Base-by-base conservation (phyloP, 2,888 invertebrate species). In the Protophormia terraenovae region DNA sequence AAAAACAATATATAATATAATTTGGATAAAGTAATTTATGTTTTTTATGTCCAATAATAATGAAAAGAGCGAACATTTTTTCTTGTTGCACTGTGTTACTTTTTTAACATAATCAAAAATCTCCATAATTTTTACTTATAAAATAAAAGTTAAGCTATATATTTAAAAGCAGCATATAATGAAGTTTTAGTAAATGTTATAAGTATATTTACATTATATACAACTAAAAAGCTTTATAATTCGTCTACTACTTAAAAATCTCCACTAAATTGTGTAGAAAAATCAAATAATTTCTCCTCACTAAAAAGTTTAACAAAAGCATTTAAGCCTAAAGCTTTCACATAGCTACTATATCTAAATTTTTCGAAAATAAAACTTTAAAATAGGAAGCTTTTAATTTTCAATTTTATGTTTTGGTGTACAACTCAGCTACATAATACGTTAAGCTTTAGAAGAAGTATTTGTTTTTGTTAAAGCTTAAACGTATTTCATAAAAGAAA, bases 381-480 rank as follows among this genome's bases (percentile, higher is more conserved):
- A 41, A 41, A 41, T 2, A 12, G 4, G 14, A 41, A 47, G 47
- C 53, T 53, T 53, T 53, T 47, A 1, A 19, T 19, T 41, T 1
- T n/a, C 45, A 4, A 45, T 4, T 16, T 16, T n/a, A n/a, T 2
- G 1, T 32, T 12, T 12, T 24, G 55, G 53, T 47, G 14, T 10
- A 22, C 3, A 47, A 66, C 64, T 35, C 35, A 24, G 38, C 50
- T 72, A 55, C 19, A 38, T n/a, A 64, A 38, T 22, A 60, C 2
- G 16, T n/a, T 47, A 77, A 53, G 69, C 38, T 62, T 71, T 41
- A 14, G 5, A 12, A 38, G 7, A 24, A 64, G n/a, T 27, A n/a
- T n/a, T 67, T 29, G 47, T 14, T 29, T 5, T 24, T n/a, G 29
- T 53, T n/a, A 80, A 80, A 80, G 66, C 66, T 73, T 45, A 29